Percentiles rank a stretch among this genome's conserved stretches.
Evolutionary conservation across 2,113 vertebrate genomes (phyloP).

Genomic region (Petroica traversi): DNA sequence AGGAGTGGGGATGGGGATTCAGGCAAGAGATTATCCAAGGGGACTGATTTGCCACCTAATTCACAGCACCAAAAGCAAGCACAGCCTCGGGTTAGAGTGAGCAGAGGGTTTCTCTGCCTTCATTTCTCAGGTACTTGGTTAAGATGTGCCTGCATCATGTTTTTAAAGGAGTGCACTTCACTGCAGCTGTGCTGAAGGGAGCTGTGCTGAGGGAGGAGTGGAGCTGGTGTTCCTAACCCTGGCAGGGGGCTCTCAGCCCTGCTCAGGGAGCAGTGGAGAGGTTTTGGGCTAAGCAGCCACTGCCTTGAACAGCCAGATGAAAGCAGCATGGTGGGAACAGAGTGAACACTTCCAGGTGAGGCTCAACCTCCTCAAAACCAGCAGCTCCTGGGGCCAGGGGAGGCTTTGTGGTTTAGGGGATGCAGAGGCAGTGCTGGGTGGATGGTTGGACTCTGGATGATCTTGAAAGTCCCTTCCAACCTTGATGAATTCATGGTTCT

Average conservation of each 20-base stretch:
- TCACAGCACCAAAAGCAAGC: neutral
- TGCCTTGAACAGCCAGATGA: neutral
- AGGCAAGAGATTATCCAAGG: neutral
- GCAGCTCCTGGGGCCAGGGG: neutral
- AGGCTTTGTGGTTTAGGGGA: neutral
- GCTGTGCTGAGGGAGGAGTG: neutral
- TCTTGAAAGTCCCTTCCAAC: neutral
- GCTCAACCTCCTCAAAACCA: neutral
- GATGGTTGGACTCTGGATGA: neutral
- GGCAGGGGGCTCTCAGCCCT: neutral
- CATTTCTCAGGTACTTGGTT: neutral
- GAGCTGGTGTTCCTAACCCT: neutral
- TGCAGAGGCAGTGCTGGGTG: neutral
- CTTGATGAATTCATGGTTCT: too few relatives aligned
- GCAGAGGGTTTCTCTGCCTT: neutral
- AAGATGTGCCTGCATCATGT: accelerated
- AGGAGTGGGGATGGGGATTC: neutral
- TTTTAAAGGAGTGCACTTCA: neutral
- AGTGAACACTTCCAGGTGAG: neutral
- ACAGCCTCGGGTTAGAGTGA: neutral
- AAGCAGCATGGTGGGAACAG: neutral
- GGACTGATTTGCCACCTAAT: accelerated
- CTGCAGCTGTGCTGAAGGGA: neutral
- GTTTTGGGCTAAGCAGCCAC: neutral
- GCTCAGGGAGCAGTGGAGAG: neutral